phyloP scores from a whole-genome alignment of 2,888 invertebrate species.

The Harmothoe impar region DNA sequence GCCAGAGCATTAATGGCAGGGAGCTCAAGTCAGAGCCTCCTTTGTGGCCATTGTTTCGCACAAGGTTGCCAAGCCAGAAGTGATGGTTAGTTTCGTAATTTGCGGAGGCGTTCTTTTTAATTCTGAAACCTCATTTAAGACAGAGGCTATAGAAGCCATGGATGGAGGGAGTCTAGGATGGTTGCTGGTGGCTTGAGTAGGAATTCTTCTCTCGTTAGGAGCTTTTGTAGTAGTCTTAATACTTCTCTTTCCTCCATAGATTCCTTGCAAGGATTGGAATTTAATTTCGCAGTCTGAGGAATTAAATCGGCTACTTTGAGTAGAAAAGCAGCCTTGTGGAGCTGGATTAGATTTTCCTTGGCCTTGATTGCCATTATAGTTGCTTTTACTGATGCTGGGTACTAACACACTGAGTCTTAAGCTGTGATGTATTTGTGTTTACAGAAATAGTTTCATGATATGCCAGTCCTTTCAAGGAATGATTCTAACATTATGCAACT shows the following conservation, averaged over 20 bases:
- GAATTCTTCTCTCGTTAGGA: too few species aligned
- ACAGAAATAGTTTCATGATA: too few species aligned
- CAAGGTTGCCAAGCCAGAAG: neutral
- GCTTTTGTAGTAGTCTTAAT: too few species aligned
- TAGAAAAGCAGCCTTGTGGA: neutral
- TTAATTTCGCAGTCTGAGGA: neutral
- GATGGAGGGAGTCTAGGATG: too few species aligned
- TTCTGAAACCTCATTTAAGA: neutral
- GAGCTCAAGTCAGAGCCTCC: neutral
- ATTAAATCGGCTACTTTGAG: neutral
- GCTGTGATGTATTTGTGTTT: too few species aligned
- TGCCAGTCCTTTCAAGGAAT: too few species aligned
- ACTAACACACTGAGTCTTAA: too few species aligned
- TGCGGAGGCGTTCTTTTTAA: neutral
- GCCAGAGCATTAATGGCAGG: too few species aligned
- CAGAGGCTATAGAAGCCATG: too few species aligned
- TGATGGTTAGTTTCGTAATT: neutral
- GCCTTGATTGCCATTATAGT: neutral
- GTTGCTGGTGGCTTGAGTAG: neutral
- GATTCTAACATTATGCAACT: too few species aligned
- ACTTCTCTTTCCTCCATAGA: too few species aligned
- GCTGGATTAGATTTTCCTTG: neutral
- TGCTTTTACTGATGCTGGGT: too few species aligned
- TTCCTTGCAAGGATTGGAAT: neutral
- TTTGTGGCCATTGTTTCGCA: neutral